These are phyloP conservation scores for Phortica magna DNA, from an alignment of 2,888 invertebrate species.

Conservation along the genomic window DNA sequence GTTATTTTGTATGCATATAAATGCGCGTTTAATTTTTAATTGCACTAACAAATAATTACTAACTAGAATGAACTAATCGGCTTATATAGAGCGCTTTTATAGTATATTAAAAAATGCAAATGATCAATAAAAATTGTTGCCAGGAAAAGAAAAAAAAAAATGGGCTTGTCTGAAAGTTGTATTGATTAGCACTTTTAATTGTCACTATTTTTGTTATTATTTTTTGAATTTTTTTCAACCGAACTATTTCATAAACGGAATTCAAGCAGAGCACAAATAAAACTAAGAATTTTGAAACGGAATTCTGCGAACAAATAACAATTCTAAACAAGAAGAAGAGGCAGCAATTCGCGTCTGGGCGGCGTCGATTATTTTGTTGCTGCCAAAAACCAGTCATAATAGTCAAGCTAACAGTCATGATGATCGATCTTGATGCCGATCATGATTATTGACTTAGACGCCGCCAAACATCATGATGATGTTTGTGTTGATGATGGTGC, in stretches of 20 bases:
- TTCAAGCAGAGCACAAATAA: not conserved
- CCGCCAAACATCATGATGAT: not conserved
- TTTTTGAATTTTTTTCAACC: not conserved
- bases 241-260: constrained; percentile 5
- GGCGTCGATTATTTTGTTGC: not conserved
- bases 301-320: constrained; percentile 17
- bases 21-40: not conserved
- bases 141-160: too few relatives aligned
- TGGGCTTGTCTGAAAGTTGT: not conserved
- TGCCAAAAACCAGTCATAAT: too few relatives aligned
- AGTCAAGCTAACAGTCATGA: too few relatives aligned
- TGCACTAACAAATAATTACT: not conserved
- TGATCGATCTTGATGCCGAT: too few relatives aligned
- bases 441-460: too few relatives aligned
- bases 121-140: not conserved
- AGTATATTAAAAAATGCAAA: constrained; percentile 8
- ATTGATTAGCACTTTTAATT: constrained; percentile 15
- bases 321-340: not conserved
- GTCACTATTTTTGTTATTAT: not conserved
- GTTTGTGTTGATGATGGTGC: not conserved
- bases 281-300: constrained; percentile 5
- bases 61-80: not conserved
- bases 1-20: too few relatives aligned
- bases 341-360: not conserved
- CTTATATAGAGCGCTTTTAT: not conserved